Base-by-base conservation (phyloP, 2,888 invertebrate species). In the Calliscelio sp. region DNA sequence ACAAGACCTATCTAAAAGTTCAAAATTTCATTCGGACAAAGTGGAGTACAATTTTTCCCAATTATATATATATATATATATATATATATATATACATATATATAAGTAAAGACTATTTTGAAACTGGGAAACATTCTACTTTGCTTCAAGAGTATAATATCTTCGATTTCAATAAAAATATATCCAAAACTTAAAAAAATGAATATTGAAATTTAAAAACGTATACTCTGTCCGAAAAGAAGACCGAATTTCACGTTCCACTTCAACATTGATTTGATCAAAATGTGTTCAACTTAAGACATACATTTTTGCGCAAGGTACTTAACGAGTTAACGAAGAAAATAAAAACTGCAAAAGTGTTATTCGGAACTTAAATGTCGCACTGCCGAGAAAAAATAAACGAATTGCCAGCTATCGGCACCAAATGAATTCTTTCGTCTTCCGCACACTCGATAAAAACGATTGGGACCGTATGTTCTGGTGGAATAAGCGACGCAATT, bases 361-460 rank as follows among this genome's bases (percentile, higher is more conserved):
- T 77, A 79, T 75, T 82, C 68, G 82, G 57, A 82, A 80, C 68
- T 75, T 80, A 70, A 80, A 80, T 80, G 68, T 75, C 80, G 55
- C 85, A 85, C 85, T 85, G 85, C 85, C 85, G 79, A 82, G 79
- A 85, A 85, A 63, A 57, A 79, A 84, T 68, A 85, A 85, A 85
- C 81, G 79, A 81, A 85, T 85, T 85, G 85, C 85, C 85, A 85
- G 4, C 79, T 80, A 80, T 71, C 81, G 81, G 85, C 81, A 82
- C 59, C 77, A 73, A 84, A 81, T 84, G 55, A 84, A 84, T 81
- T 84, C 80, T 84, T 84, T 84, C 81, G 85, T 85, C 85, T 82
- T 85, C 85, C 85, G 85, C 63, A 70, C 73, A 81, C 70, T 73
- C 61, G 68, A 63, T 63, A 14, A 70, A 68, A 55, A 57, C 20